These are phyloP conservation scores for Stramonita haemastoma DNA, from an alignment of 2,888 invertebrate species.

Conservation along the genomic window DNA sequence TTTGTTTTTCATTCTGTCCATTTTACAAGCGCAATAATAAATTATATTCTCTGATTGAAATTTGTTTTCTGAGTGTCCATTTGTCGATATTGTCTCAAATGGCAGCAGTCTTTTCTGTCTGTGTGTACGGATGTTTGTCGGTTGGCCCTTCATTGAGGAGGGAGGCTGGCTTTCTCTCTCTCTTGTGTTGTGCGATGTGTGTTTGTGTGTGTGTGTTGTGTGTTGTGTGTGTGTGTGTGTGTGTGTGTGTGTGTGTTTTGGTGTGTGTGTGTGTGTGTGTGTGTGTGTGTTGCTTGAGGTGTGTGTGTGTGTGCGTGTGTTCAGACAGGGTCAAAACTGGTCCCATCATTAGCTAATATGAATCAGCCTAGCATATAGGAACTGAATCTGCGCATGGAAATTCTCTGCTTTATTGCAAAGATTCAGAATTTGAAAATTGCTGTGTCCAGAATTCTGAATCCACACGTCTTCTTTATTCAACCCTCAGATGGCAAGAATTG, in stretches of 20 bases:
- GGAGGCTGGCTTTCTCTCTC: not conserved
- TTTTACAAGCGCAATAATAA: slow-evolving; percentile 31
- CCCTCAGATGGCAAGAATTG: too few species aligned
- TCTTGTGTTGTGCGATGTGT: not conserved
- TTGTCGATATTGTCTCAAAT: too few species aligned
- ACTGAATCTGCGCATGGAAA: too few species aligned
- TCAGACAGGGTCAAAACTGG: not conserved
- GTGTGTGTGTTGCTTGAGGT: not conserved
- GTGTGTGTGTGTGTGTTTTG: not conserved
- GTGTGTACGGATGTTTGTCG: not conserved
- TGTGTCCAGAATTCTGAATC: too few species aligned
- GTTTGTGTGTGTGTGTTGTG: not conserved
- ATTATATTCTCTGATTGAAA: not conserved
- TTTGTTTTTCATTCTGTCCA: not conserved
- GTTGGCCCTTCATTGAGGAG: not conserved
- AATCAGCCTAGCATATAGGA: too few species aligned
- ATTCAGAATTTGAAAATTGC: too few species aligned
- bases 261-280: not conserved
- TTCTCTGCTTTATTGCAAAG: too few species aligned
- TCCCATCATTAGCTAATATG: too few species aligned
- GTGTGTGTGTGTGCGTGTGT: not conserved
- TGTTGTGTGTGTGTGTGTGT: not conserved
- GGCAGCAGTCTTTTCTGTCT: too few species aligned
- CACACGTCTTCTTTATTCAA: too few species aligned
- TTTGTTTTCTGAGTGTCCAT: too few species aligned